Percentiles rank a stretch among this genome's conserved stretches.
Conservation (phyloP, 1,140 invertebrate species). For the Cotesia typhae region DNA sequence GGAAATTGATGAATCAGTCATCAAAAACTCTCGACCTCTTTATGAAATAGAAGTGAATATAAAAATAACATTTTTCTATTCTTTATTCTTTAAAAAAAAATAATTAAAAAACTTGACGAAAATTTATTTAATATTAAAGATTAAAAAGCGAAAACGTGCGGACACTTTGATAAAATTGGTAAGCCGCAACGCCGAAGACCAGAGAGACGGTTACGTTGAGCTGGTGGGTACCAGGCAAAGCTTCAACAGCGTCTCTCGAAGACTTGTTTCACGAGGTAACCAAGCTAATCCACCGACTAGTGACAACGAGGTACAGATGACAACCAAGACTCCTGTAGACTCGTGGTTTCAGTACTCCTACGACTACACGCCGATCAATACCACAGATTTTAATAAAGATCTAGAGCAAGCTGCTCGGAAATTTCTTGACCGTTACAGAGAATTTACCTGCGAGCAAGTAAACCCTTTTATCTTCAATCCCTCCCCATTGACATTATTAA, state of each 20-base stretch:
- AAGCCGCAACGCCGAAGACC: conserved; percentile 66
- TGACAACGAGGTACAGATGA: conserved; percentile 71
- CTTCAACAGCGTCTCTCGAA: conserved; percentile 68
- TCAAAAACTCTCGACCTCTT: conserved; percentile 67
- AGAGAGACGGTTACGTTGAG: conserved; percentile 74
- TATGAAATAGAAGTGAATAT: conserved; percentile 73
- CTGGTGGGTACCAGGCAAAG: conserved; percentile 68
- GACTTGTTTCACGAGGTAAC: conserved; percentile 43
- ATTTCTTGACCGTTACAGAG: conserved; percentile 48
- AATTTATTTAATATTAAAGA: conserved; percentile 38
- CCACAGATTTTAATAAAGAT: conserved; percentile 64
- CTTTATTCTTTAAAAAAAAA: conserved; percentile 3
- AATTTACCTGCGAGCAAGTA: conserved; percentile 59
- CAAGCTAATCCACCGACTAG: conserved; percentile 62
- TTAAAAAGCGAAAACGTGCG: conserved; percentile 44
- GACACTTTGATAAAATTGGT: conserved; percentile 38
- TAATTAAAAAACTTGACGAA: conserved; percentile 8
- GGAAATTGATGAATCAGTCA: conserved; percentile 69
- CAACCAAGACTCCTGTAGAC: conserved; percentile 71
- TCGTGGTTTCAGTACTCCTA: conserved; percentile 72
- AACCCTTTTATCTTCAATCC: conserved; percentile 2
- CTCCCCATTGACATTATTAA: conserved; percentile 6
- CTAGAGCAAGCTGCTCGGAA: conserved; percentile 55
- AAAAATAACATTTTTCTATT: not conserved
- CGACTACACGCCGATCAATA: conserved; percentile 47